Evolutionary conservation across 1,140 invertebrate genomes (phyloP), one percentile per base, ranked within the genome.

Genomic region (Temnothorax curvispinosus): DNA sequence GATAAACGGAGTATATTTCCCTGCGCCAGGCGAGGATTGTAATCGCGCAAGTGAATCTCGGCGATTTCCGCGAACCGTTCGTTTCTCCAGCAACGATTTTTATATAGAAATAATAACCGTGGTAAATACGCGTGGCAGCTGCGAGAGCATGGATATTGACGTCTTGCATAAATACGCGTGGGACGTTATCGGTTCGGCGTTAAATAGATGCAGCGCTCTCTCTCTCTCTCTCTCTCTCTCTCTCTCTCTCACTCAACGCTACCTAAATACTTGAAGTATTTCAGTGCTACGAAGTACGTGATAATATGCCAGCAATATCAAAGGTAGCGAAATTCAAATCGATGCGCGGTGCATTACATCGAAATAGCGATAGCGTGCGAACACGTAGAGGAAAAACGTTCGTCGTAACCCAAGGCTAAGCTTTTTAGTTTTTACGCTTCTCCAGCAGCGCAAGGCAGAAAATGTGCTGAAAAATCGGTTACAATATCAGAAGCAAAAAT

Each of bases 261-360:
- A 65, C 18, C 32, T 80, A 77, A 77, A 77, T 77, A 65, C 35
- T 80, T 80, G 15, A 64, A 64, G 27, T 50, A 64, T 65, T 64
- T 52, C 13, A 62, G 8, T 0, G 1, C 35, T 69, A 54, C 21
- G 35, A 38, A 80, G 47, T 81, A 47, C 27, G 47, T 27, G 47
- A 71, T 81, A 81, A 69, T 80, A 80, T 54, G 35, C 47, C 35
- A 81, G 35, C 47, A 15, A 4, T 35, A 56, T 69, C 47, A 8
- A 81, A 38, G 64, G 27, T 78, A 81, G 64, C n/a, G 32, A 56
- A 81, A 81, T 81, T 81, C 35, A 54, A 71, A 77, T 65, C 27
- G 18, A 64, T 8, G 27, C 13, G 35, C 47, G n/a, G 72, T 38
- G n/a, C 35, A 32, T n/a, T 35, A 7, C 44, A 8, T 0, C n/a